These are phyloP conservation scores for Mesorhabditis belari DNA, from an alignment of 2,888 invertebrate genomes.

Conservation along the genomic window DNA sequence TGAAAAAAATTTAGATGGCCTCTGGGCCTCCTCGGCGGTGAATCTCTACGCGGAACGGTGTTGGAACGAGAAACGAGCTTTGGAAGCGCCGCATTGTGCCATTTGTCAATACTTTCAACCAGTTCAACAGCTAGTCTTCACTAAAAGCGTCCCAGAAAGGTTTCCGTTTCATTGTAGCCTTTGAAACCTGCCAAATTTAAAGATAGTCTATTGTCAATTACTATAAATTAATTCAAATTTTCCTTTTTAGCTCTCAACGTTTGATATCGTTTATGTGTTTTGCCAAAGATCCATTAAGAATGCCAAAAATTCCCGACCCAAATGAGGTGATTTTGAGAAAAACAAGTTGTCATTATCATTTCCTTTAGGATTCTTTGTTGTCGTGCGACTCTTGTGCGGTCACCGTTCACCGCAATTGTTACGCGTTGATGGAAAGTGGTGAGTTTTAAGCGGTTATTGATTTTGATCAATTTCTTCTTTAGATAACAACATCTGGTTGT, in stretches of 20 bases:
- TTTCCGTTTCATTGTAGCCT: too few species aligned
- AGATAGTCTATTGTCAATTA: too few species aligned
- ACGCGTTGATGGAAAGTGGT: conserved; percentile 9
- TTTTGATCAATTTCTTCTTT: not conserved
- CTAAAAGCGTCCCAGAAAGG: too few species aligned
- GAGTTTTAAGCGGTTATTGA: not conserved
- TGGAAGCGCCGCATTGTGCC: conserved; percentile 60
- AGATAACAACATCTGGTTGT: conserved; percentile 20
- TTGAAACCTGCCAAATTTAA: too few species aligned
- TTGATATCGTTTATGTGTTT: conserved; percentile 54
- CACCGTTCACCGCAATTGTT: conserved; percentile 61
- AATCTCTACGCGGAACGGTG: conserved; percentile 50
- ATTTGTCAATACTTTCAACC: conserved; percentile 61
- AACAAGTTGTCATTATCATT: not conserved
- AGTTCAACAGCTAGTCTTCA: too few species aligned
- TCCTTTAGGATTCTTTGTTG: conserved; percentile 55
- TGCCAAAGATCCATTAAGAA: conserved; percentile 42
- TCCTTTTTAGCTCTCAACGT: conserved; percentile 28
- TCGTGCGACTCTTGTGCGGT: conserved; percentile 61
- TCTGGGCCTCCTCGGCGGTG: conserved; percentile 51
- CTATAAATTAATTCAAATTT: too few species aligned
- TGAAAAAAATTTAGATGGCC: conserved; percentile 34
- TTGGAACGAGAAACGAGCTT: conserved; percentile 6
- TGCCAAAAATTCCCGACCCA: not conserved
- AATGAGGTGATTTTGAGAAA: conserved; percentile 20